Conservation (phyloP, 1,140 invertebrate species). For the Grapholita molesta region DNA sequence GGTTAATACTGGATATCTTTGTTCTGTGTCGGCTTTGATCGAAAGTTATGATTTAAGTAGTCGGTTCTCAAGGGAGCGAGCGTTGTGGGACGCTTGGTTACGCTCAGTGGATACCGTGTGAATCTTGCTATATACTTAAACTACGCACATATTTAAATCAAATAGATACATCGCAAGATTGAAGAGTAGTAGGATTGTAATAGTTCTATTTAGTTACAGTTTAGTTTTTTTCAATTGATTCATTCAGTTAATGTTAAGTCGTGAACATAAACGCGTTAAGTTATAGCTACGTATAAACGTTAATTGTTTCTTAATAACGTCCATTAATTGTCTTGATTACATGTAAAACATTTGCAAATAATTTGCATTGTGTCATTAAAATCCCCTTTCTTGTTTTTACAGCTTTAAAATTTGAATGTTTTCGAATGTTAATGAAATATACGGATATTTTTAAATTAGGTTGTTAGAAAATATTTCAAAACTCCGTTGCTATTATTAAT, state of each 20-base stretch:
- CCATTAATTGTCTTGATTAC: too few species aligned
- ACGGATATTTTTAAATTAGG: background rate
- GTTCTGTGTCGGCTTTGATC: constrained; percentile 26
- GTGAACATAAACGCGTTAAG: too few species aligned
- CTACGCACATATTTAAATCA: background rate
- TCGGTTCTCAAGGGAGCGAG: constrained; percentile 38
- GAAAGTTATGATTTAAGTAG: constrained; percentile 34
- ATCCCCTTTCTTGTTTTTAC: background rate
- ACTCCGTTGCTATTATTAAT: background rate
- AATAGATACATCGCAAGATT: background rate
- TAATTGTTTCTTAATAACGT: too few species aligned
- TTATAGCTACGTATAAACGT: too few species aligned
- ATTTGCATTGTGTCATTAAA: too few species aligned
- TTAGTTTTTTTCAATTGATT: too few species aligned
- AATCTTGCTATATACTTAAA: constrained; percentile 26
- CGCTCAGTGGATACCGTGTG: constrained; percentile 41
- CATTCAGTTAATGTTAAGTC: too few species aligned
- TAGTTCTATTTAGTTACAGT: background rate
- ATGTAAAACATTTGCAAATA: too few species aligned
- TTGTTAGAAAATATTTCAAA: background rate
- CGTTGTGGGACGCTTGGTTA: constrained; percentile 31
- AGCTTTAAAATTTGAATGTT: background rate
- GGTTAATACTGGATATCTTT: background rate
- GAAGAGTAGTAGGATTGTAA: background rate
- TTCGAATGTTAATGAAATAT: background rate